These are phyloP conservation scores for Odontamblyopus rebecca DNA, from an alignment of 2,797 vertebrate species.

Conservation along the genomic window DNA sequence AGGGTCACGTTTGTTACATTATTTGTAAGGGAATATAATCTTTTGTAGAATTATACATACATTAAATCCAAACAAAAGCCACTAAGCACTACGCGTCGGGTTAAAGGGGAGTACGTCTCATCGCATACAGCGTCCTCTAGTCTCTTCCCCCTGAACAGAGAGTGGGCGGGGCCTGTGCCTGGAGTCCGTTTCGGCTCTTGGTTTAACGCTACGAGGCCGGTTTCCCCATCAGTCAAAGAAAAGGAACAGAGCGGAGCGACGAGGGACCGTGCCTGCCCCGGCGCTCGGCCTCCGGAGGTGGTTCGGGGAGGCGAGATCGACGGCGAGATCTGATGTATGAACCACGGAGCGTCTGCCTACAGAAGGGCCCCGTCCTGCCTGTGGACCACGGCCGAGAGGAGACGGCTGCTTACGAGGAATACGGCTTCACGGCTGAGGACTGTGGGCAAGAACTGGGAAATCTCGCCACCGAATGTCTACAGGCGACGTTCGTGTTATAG, in stretches of 20 bases:
- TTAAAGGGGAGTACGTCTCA: not conserved
- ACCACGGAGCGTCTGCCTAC: not conserved
- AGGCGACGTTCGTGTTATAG: too few species aligned
- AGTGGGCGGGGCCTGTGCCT: not conserved
- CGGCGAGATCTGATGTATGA: not conserved
- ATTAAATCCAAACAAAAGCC: slow-evolving; percentile 8
- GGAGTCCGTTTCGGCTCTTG: slow-evolving; percentile 11
- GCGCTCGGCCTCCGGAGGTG: not conserved
- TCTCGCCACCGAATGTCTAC: too few species aligned
- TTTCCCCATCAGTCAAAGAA: slow-evolving; percentile 30
- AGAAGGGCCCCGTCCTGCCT: not conserved
- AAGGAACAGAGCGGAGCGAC: slow-evolving; percentile 16
- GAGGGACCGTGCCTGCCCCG: too few species aligned
- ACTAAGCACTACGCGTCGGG: slow-evolving; percentile 5
- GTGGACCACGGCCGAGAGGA: not conserved
- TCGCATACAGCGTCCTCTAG: not conserved
- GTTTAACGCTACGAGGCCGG: slow-evolving; percentile 31
- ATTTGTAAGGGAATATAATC: not conserved
- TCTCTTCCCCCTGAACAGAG: not conserved
- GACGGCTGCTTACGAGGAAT: not conserved
- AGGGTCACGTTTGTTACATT: not conserved
- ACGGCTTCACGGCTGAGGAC: too few species aligned
- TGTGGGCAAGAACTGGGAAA: too few species aligned
- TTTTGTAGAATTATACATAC: slow-evolving; percentile 6
- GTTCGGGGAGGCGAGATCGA: slow-evolving; percentile 5